These are phyloP conservation scores for Pantherophis guttatus DNA, from an alignment of 2,113 vertebrate genomes.

Conservation along the genomic window DNA sequence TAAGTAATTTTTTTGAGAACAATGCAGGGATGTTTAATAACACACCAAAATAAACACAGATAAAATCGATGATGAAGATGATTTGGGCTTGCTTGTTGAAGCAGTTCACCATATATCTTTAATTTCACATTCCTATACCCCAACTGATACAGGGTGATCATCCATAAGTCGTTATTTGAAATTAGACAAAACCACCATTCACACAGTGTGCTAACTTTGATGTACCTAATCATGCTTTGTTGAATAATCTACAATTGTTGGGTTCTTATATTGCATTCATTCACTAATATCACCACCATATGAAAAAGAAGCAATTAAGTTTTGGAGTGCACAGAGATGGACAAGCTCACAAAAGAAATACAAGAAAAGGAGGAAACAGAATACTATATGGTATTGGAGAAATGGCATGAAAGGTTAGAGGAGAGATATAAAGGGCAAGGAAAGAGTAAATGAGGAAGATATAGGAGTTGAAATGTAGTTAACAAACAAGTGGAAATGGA, in stretches of 20 bases:
- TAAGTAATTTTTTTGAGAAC: neutral
- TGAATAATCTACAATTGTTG: neutral
- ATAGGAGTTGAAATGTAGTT: too few species aligned
- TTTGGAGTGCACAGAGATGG: too few species aligned
- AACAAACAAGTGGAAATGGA: too few species aligned
- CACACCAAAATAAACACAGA: neutral
- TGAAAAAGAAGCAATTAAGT: neutral
- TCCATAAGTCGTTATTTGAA: neutral
- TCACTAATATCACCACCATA: neutral
- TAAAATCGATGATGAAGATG: neutral
- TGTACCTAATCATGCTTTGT: neutral
- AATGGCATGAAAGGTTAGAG: too few species aligned
- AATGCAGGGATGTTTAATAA: neutral
- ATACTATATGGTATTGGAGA: too few species aligned
- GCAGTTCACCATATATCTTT: neutral
- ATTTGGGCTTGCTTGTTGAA: neutral
- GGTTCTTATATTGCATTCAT: neutral
- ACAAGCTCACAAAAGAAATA: too few species aligned
- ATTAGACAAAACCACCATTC: neutral
- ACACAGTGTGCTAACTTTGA: neutral
- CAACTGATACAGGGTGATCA: neutral
- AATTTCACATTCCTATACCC: neutral
- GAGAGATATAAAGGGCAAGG: too few species aligned
- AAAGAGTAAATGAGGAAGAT: too few species aligned
- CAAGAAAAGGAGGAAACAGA: too few species aligned